phyloP scores from a whole-genome alignment of 1,140 invertebrate species.

The Drosophila sechellia region DNA sequence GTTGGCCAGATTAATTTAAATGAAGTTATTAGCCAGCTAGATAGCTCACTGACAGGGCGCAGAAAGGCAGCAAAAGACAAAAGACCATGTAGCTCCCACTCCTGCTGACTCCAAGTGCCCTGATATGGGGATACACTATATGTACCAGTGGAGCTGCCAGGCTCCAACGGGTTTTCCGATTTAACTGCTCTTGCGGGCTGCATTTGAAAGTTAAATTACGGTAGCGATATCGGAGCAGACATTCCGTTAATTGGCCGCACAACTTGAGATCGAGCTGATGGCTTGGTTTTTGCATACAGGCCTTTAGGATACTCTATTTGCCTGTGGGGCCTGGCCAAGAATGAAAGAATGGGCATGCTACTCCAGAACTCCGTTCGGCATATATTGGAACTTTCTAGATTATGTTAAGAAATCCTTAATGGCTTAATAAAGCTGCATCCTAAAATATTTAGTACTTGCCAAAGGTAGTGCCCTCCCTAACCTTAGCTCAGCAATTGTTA shows the following conservation, averaged over 20 bases:
- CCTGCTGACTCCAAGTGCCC: constrained; percentile 30
- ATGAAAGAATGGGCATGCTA: neutral
- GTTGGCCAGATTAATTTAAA: constrained; percentile 71
- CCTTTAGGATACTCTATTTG: constrained; percentile 19
- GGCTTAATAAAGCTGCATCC: neutral
- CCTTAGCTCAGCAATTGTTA: neutral
- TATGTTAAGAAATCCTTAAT: constrained; percentile 3
- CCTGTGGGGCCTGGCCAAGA: too few species aligned
- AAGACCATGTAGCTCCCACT: constrained; percentile 18
- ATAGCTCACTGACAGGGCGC: constrained; percentile 60
- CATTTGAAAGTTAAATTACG: constrained; percentile 76
- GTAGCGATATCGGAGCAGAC: constrained; percentile 52
- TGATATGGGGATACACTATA: constrained; percentile 38
- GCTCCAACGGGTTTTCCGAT: constrained; percentile 43
- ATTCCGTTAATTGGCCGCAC: constrained; percentile 77
- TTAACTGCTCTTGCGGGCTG: constrained; percentile 32
- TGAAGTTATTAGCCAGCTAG: constrained; percentile 70
- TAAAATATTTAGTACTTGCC: neutral
- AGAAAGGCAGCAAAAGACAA: constrained; percentile 46
- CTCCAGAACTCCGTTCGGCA: neutral
- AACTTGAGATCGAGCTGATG: constrained; percentile 52
- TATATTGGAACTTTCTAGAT: neutral
- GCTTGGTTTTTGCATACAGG: constrained; percentile 11
- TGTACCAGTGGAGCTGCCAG: constrained; percentile 17
- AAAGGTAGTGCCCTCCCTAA: too few species aligned